Evolutionary conservation across 2,113 vertebrate genomes (phyloP), one percentile per base, ranked within the genome.

Genomic region (Takifugu bimaculatus): DNA sequence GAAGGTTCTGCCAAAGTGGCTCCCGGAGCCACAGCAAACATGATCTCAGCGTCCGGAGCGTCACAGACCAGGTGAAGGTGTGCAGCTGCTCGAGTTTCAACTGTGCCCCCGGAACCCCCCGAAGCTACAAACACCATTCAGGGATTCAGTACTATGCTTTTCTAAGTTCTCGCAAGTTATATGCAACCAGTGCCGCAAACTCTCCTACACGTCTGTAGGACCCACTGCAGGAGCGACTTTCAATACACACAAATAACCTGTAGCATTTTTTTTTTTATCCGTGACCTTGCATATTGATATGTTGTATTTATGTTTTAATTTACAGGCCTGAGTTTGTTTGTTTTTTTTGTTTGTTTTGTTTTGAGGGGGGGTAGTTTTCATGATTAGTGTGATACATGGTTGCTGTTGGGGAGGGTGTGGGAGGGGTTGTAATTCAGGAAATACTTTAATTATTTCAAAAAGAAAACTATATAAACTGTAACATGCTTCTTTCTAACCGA

Each of bases 131-230:
- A 80, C 71, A 87, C 78, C 83, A 87, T 90, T 92, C 90, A 91
- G 90, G 90, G 90, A 90, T 89, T 85, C 89, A 87, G 85, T 86
- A 88, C 89, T 92, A 91, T 92, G 89, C 89, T 90, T 88, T 89
- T 88, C 85, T 86, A 87, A 86, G 83, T 90, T 85, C 72, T 83
- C 75, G 83, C 70, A 50, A 86, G 87, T 89, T 82, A 88, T 88
- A 91, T 91, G 90, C 90, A 92, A 91, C 85, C 89, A 82, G 79
- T 86, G 85, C 85, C 80, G 85, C 78, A 83, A 87, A 72, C 77
- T 69, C 78, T 75, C 80, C 84, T 74, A 72, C 79, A 53, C 80
- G 59, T 71, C 75, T 79, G 82, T 79, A 79, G 82, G 83, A 79
- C 49, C 77, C 68, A 74, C 80, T 86, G 83, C 84, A 87, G 83